Evolutionary conservation across 2,113 vertebrate genomes (phyloP).

Genomic region (Daubentonia madagascariensis): DNA sequence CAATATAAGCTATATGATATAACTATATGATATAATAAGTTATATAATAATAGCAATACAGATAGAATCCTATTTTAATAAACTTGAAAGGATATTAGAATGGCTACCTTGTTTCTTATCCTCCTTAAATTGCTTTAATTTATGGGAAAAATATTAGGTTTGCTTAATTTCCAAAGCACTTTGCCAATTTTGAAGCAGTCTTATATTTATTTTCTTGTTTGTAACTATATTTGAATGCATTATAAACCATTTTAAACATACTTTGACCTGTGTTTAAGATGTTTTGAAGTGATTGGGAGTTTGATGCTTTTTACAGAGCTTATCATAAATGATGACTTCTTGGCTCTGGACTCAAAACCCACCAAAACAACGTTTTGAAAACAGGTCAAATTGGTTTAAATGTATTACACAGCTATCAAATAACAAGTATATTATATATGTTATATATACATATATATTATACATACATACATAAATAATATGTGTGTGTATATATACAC

Average conservation of each 20-base stretch:
- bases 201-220: slow-evolving; percentile 5
- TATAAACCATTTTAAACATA: not conserved
- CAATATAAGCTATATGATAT: not conserved
- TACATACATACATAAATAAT: not conserved
- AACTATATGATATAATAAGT: not conserved
- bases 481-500: not conserved
- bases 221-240: not conserved
- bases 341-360: not conserved
- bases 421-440: not conserved
- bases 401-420: not conserved
- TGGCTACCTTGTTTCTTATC: not conserved
- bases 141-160: not conserved
- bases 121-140: not conserved
- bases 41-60: not conserved
- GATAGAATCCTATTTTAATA: slow-evolving; percentile 15
- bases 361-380: not conserved
- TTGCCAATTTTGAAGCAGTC: not conserved
- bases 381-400: not conserved
- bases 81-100: not conserved
- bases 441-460: not conserved
- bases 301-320: not conserved
- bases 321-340: not conserved
- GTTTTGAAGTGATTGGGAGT: not conserved
- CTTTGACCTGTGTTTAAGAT: not conserved
- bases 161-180: not conserved